These are phyloP conservation scores for Pyxicephalus adspersus DNA, from an alignment of 2,113 vertebrate genomes.

Conservation along the genomic window DNA sequence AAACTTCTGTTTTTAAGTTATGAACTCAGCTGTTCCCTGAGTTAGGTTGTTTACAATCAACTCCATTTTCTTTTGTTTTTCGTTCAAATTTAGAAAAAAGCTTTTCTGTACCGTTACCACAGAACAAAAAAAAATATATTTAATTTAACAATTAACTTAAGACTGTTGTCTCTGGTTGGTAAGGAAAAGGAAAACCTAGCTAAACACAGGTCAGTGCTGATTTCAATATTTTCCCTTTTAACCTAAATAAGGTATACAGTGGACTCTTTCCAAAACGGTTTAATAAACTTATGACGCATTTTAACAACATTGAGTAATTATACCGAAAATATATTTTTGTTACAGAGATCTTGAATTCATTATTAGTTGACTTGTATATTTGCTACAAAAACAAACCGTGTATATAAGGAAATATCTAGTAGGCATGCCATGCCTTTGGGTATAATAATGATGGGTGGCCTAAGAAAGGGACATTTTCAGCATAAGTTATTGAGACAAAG, in stretches of 20 bases:
- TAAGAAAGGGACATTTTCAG: neutral
- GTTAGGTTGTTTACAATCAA: constrained; percentile 81
- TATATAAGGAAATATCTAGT: neutral
- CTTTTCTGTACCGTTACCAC: constrained; percentile 38
- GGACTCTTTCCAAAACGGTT: constrained; percentile 4
- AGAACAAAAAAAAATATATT: constrained; percentile 75
- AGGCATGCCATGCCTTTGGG: constrained; percentile 14
- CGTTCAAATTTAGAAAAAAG: constrained; percentile 60
- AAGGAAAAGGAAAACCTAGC: constrained; percentile 5
- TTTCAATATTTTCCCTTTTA: constrained; percentile 5
- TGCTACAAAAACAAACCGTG: constrained; percentile 21
- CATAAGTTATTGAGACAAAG: too few relatives aligned
- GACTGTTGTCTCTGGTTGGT: constrained; percentile 65
- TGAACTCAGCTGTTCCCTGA: constrained; percentile 79
- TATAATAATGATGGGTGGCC: constrained; percentile 10
- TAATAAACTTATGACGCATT: constrained; percentile 28
- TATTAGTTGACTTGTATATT: constrained; percentile 41
- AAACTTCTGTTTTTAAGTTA: constrained; percentile 82
- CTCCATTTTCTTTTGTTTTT: constrained; percentile 82
- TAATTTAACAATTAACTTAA: constrained; percentile 78
- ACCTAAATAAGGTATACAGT: constrained; percentile 29
- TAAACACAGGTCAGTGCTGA: constrained; percentile 14
- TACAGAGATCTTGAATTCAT: neutral
- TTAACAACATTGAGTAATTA: constrained; percentile 8
- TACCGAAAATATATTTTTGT: constrained; percentile 17